These are phyloP conservation scores for Mastomys coucha DNA, from an alignment of 2,113 vertebrate species.

Conservation along the genomic window DNA sequence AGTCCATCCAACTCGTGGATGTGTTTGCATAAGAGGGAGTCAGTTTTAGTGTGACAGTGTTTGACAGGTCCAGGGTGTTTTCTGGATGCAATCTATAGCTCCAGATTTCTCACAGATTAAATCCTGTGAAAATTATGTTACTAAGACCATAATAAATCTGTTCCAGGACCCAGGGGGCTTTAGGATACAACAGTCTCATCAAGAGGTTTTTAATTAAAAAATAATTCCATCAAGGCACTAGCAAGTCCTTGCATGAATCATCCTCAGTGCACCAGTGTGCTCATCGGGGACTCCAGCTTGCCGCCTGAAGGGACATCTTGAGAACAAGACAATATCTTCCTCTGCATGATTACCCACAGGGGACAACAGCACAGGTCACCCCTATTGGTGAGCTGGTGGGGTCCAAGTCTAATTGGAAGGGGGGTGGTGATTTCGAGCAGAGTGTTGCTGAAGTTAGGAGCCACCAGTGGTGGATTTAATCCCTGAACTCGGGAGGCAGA, in stretches of 20 bases:
- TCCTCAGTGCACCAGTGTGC: fast-evolving
- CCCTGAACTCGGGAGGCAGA: neutral
- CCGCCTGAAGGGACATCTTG: neutral
- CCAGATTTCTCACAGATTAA: neutral
- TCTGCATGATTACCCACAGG: neutral
- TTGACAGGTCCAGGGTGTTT: neutral
- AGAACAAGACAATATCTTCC: neutral
- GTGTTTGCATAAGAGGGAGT: neutral
- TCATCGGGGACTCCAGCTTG: fast-evolving
- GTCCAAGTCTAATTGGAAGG: neutral
- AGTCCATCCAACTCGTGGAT: neutral
- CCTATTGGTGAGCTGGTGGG: neutral
- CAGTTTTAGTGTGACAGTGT: neutral
- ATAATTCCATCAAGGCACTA: neutral
- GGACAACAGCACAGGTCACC: neutral
- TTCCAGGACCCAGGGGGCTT: neutral
- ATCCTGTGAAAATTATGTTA: neutral
- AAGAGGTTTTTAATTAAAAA: neutral
- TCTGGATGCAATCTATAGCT: neutral
- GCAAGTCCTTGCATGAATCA: neutral
- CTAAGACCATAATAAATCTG: neutral
- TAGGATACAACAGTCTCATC: neutral
- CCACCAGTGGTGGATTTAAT: neutral
- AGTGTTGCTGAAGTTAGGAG: neutral
- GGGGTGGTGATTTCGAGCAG: neutral